A percentile compares a stretch with the other conserved stretches of the same genome.
Evolutionary conservation across 2,888 invertebrate genomes (phyloP).

Genomic region (Nematopogon swammerdamellus): DNA sequence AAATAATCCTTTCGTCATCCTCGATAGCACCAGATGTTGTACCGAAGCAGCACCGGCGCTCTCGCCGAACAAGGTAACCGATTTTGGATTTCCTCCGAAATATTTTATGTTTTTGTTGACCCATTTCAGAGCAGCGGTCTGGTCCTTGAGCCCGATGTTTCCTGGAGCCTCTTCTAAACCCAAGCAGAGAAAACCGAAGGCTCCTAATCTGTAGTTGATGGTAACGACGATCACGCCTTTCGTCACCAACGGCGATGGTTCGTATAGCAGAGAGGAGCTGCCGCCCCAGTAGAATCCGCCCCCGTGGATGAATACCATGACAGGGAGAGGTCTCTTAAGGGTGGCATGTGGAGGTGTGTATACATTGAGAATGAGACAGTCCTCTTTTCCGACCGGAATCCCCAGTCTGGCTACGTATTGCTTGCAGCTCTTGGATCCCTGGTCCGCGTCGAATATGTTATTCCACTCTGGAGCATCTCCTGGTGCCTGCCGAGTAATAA

Average conservation of each 20-base stretch:
- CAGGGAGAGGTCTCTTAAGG: conserved; percentile 7
- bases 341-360: conserved; percentile 9
- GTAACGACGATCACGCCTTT: conserved; percentile 12
- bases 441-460: conserved; percentile 9
- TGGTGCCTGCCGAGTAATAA: conserved; percentile 8
- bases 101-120: conserved; percentile 9
- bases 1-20: conserved; percentile 10
- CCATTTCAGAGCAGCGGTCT: conserved; percentile 11
- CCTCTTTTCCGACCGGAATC: conserved; percentile 10
- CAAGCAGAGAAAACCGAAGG: conserved; percentile 12
- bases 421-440: conserved; percentile 6
- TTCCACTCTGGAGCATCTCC: conserved; percentile 11
- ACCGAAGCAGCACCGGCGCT: conserved; percentile 11
- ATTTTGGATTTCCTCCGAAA: conserved; percentile 11
- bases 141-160: conserved; percentile 12
- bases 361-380: conserved; percentile 11
- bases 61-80: conserved; percentile 11
- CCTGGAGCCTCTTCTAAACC: conserved; percentile 12
- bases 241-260: conserved; percentile 9
- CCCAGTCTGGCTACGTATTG: conserved; percentile 9
- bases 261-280: conserved; percentile 8
- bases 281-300: conserved; percentile 8
- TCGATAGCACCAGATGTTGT: conserved; percentile 10
- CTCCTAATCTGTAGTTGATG: conserved; percentile 11
- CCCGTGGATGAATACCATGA: conserved; percentile 12